A percentile compares a stretch with the other conserved stretches of the same genome.
phyloP scores from a whole-genome alignment of 2,888 invertebrate genomes.

The Lochmaea crataegi region DNA sequence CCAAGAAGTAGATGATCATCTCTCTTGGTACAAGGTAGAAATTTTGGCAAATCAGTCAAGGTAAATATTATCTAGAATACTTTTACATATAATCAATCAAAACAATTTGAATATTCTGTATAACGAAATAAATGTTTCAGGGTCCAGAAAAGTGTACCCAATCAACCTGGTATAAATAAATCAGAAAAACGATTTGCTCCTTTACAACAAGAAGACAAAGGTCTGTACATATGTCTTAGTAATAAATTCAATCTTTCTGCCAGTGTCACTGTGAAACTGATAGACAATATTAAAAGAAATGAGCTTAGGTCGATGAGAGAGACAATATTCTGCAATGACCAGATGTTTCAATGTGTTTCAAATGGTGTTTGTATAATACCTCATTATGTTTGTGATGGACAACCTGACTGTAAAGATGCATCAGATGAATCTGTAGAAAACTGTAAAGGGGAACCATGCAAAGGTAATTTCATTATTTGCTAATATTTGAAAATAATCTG shows the following conservation, averaged over 20 bases:
- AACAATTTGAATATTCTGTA: background rate
- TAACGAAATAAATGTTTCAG: constrained; percentile 31
- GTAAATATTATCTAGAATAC: constrained; percentile 23
- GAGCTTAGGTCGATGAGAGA: constrained; percentile 50
- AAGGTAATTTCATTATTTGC: constrained; percentile 54
- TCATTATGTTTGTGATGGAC: constrained; percentile 69
- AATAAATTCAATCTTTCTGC: constrained; percentile 58
- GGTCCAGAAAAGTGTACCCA: constrained; percentile 34
- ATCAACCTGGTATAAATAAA: constrained; percentile 53
- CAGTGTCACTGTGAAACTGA: constrained; percentile 56
- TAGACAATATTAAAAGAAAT: constrained; percentile 49
- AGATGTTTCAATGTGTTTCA: constrained; percentile 60
- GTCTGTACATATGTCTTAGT: constrained; percentile 61
- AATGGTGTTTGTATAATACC: constrained; percentile 65
- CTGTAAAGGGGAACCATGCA: constrained; percentile 65
- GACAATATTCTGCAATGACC: constrained; percentile 56
- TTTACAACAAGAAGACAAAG: constrained; percentile 56
- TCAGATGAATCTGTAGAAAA: constrained; percentile 65
- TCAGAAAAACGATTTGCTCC: constrained; percentile 58
- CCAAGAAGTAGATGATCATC: constrained; percentile 55
- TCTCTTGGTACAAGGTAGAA: constrained; percentile 56
- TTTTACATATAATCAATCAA: too few species aligned
- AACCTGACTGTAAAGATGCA: constrained; percentile 67
- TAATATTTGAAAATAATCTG: background rate
- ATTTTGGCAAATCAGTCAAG: constrained; percentile 43